Percentiles rank a stretch among this genome's conserved stretches.
Evolutionary conservation across 2,888 invertebrate genomes (phyloP).

Genomic region (Arrhopalites spinosus): DNA sequence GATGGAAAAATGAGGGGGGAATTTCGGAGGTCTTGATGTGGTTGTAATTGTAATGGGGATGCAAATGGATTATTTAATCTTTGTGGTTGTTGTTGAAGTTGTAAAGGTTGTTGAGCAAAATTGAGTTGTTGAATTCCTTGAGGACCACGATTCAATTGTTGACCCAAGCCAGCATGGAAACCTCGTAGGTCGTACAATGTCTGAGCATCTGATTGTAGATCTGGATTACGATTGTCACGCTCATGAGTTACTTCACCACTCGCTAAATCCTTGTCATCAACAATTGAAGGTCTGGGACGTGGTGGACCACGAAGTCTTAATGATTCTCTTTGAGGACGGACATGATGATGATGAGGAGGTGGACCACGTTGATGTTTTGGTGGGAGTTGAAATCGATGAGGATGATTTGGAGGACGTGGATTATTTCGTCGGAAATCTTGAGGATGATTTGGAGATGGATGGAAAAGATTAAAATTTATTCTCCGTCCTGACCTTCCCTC

Average conservation of each 20-base stretch:
- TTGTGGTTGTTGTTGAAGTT: background rate
- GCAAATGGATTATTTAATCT: slow-evolving; percentile 9
- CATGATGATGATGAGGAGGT: background rate
- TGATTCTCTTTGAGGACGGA: background rate
- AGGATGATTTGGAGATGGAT: slow-evolving; percentile 24
- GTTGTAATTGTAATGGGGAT: slow-evolving; percentile 26
- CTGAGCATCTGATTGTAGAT: slow-evolving; percentile 51
- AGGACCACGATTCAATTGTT: background rate
- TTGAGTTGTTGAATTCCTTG: background rate
- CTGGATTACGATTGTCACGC: slow-evolving; percentile 16
- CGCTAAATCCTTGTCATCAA: too few relatives aligned
- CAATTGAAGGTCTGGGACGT: too few relatives aligned
- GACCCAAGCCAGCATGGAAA: slow-evolving; percentile 37
- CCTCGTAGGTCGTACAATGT: slow-evolving; percentile 54
- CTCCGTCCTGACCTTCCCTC: slow-evolving; percentile 23
- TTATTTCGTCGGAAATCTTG: background rate
- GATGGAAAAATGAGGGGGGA: slow-evolving; percentile 53
- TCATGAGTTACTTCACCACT: too few relatives aligned
- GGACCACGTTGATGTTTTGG: background rate
- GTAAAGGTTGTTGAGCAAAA: background rate
- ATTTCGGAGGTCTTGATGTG: slow-evolving; percentile 38
- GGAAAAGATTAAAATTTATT: slow-evolving; percentile 15
- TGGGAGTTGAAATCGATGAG: slow-evolving; percentile 9
- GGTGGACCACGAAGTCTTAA: background rate
- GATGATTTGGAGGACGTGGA: background rate